Evolutionary conservation across 2,888 invertebrate species (phyloP).

Genomic region (Leptinotarsa juncta): DNA sequence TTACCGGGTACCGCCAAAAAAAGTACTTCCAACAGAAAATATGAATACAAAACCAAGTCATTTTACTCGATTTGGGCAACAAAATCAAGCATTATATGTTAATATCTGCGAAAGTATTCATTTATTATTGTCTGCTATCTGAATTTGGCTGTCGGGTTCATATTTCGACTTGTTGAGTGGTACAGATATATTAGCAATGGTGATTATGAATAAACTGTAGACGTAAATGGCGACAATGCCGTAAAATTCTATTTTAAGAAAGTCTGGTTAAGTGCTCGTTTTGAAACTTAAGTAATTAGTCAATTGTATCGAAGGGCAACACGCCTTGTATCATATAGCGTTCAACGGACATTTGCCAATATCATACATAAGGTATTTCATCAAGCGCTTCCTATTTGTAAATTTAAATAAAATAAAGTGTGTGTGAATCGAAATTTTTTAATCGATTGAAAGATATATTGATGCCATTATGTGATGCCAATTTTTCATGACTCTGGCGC

Average conservation of each 20-base stretch:
- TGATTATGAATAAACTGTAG: constrained; percentile 10
- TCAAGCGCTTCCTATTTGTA: no score
- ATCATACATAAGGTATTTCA: no score
- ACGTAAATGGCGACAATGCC: constrained; percentile 13
- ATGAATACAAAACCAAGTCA: constrained; percentile 15
- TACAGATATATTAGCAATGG: constrained; percentile 13
- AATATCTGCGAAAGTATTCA: constrained; percentile 33
- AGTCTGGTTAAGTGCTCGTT: neutral
- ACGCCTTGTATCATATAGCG: neutral
- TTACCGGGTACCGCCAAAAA: neutral
- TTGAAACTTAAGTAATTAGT: neutral
- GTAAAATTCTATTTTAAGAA: constrained; percentile 12
- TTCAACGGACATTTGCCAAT: neutral
- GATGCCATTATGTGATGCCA: no score
- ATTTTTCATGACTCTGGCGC: no score
- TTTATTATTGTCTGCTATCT: constrained; percentile 35
- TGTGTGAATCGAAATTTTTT: no score
- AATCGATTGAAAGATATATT: no score
- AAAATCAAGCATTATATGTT: constrained; percentile 34
- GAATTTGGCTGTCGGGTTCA: constrained; percentile 29
- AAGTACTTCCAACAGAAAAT: constrained; percentile 21
- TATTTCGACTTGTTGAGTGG: constrained; percentile 15
- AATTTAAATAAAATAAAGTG: no score
- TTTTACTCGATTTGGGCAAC: constrained; percentile 33
- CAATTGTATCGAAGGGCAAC: constrained; percentile 3